Conservation (phyloP, 1,140 invertebrate genomes). For the Caenorhabditis briggsae region DNA sequence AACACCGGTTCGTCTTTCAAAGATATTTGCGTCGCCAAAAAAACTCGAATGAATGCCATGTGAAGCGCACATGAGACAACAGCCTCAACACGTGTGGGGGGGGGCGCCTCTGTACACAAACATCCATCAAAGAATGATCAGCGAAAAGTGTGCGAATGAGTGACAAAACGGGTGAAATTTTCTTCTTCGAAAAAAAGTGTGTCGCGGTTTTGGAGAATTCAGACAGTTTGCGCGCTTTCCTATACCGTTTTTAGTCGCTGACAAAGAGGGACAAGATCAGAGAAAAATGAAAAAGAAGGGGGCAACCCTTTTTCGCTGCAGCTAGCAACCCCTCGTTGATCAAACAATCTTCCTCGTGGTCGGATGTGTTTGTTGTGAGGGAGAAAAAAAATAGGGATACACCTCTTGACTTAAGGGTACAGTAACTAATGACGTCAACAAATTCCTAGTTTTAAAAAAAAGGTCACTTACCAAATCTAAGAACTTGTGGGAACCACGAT, state of each 20-base stretch:
- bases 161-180: background rate
- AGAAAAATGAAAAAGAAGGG: background rate
- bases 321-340: background rate
- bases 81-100: slow-evolving; percentile 10
- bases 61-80: slow-evolving; percentile 33
- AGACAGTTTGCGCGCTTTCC: slow-evolving; percentile 30
- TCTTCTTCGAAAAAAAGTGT: background rate
- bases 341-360: slow-evolving; percentile 42
- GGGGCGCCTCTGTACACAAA: slow-evolving; percentile 28
- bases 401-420: too few relatives aligned
- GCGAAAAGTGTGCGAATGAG: background rate
- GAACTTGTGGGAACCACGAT: background rate
- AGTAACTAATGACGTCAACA: too few relatives aligned
- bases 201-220: slow-evolving; percentile 3
- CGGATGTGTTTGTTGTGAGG: slow-evolving; percentile 2
- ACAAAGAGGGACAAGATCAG: background rate
- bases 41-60: background rate
- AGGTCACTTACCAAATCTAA: background rate
- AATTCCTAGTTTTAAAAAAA: too few relatives aligned
- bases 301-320: slow-evolving; percentile 4
- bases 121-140: slow-evolving; percentile 47
- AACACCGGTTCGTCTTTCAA: slow-evolving; percentile 4
- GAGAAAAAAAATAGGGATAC: background rate
- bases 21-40: background rate
- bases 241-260: slow-evolving; percentile 27